Conservation (phyloP, 2,113 vertebrate genomes). For the Lagopus leucura region DNA sequence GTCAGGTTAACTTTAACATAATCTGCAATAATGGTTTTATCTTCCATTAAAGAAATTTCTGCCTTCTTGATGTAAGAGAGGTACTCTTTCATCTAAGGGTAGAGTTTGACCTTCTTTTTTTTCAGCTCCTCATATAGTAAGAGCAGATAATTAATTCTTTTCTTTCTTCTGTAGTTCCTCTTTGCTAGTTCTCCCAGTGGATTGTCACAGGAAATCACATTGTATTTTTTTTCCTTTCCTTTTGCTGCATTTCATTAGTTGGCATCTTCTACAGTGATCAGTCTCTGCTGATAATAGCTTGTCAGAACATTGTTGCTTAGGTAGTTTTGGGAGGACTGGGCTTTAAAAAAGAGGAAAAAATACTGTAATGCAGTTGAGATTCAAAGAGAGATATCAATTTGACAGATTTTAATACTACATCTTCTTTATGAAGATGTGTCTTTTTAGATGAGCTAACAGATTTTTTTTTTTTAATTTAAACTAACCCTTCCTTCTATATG, state of each 20-base stretch:
- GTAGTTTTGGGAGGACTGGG: background rate
- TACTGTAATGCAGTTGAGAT: background rate
- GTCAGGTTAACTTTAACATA: background rate
- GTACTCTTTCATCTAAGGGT: background rate
- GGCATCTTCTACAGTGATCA: background rate
- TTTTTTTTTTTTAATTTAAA: background rate
- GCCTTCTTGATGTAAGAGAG: background rate
- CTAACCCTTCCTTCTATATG: background rate
- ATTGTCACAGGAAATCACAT: background rate
- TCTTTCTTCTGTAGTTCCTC: background rate
- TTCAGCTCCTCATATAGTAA: background rate
- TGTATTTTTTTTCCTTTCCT: background rate
- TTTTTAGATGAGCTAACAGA: background rate
- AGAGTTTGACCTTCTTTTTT: background rate
- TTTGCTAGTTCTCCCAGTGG: background rate
- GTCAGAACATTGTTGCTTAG: background rate
- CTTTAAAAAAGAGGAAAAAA: background rate
- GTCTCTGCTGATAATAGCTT: background rate
- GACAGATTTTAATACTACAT: background rate
- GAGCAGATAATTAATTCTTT: background rate
- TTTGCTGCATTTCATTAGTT: background rate
- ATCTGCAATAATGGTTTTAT: background rate
- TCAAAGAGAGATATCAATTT: background rate
- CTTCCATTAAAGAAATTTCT: background rate
- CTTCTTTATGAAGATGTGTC: background rate